Evolutionary conservation across 2,888 invertebrate species (phyloP), one percentile per base, ranked within the genome.

Genomic region (Ennomos fuscantarius): DNA sequence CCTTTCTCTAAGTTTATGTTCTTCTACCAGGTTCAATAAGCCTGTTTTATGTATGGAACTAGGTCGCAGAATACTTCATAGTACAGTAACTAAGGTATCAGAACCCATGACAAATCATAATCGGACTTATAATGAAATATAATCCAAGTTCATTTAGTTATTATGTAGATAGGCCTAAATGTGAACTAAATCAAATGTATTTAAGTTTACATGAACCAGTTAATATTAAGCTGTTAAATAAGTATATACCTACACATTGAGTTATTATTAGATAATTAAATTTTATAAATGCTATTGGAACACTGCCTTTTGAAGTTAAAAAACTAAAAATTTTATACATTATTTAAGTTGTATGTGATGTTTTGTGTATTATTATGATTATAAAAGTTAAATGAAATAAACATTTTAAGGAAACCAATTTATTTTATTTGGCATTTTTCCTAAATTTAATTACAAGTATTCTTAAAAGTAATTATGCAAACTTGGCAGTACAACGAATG

Each of bases 311-410:
- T 44, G 43, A 60, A 43, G 41, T 51, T 54, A 15, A 52, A 24
- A 2, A 45, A 37, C 49, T 46, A 56, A 56, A 55, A 54, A 51
- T 55, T 55, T 47, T 59, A 55, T 52, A 53, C 39, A 15, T 54
- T 57, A 36, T 39, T 57, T 55, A 68, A 57, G 58, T 60, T 63
- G 54, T 54, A 60, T 66, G 65, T 68, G 66, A 68, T 67, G 61
- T 66, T 61, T 53, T 58, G 52, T 60, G 46, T 62, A 44, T 63
- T 52, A 62, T 55, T n/a, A 12, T 63, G 59, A 51, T 57, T 48
- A 52, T 60, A 59, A 51, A 48, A 33, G 12, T 37, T 60, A 52
- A 63, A 57, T 54, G 6, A 53, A 60, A 48, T 48, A 57, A 60
- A 60, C 32, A 40, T 53, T 52, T 51, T 49, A 57, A 47, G 49